Conservation (phyloP, 2,888 invertebrate genomes). For the Trichogramma evanescens region DNA sequence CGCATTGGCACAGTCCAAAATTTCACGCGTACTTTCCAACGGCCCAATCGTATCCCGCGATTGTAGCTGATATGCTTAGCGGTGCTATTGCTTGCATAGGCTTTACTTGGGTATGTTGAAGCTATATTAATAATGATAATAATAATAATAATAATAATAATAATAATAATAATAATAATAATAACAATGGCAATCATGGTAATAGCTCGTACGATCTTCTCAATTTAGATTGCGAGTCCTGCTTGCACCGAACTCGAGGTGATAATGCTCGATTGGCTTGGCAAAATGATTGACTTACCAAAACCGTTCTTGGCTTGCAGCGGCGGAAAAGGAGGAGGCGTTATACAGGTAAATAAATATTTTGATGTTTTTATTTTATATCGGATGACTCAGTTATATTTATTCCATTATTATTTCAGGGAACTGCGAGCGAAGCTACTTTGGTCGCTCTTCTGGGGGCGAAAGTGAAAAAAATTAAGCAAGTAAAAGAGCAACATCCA, state of each 20-base stretch:
- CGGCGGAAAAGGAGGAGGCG: constrained; percentile 75
- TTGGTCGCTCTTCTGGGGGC: constrained; percentile 88
- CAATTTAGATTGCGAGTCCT: constrained; percentile 76
- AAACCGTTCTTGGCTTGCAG: constrained; percentile 74
- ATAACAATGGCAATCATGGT: constrained; percentile 2
- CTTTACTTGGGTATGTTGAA: constrained; percentile 77
- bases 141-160: not conserved
- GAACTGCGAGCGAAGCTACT: constrained; percentile 92
- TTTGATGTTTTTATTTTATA: not conserved
- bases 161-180: not conserved
- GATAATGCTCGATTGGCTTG: constrained; percentile 92
- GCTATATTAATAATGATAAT: not conserved
- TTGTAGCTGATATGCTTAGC: constrained; percentile 90
- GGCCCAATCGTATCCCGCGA: constrained; percentile 87
- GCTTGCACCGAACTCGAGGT: constrained; percentile 95
- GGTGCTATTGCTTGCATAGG: constrained; percentile 94
- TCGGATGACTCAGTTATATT: not conserved
- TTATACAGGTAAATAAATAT: constrained; percentile 55
- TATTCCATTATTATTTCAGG: constrained; percentile 47
- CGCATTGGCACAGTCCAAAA: constrained; percentile 93
- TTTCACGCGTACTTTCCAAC: constrained; percentile 96
- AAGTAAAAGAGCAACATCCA: constrained; percentile 64
- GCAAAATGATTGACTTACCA: constrained; percentile 84
- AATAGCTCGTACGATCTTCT: not conserved
- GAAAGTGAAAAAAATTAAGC: constrained; percentile 64